A percentile compares a stretch with the other conserved stretches of the same genome.
phyloP scores from a whole-genome alignment of 2,888 invertebrate species.

The Drosophila yooni region DNA sequence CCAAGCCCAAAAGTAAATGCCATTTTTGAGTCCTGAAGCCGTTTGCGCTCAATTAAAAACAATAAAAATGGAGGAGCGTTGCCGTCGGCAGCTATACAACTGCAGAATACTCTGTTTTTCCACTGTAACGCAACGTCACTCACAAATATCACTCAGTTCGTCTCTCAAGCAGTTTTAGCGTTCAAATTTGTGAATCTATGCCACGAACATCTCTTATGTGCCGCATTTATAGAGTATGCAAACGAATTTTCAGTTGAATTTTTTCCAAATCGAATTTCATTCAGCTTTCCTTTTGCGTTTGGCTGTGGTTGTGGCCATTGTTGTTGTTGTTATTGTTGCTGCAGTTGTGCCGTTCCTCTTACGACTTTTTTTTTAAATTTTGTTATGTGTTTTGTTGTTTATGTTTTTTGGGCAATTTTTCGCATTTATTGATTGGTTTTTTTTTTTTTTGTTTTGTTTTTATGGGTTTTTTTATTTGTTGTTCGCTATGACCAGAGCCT shows the following conservation, averaged over 20 bases:
- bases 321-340: conserved; percentile 18
- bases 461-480: conserved; percentile 9
- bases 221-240: neutral
- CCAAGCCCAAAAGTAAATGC: conserved; percentile 27
- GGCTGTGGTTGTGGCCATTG: conserved; percentile 18
- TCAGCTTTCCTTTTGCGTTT: conserved; percentile 32
- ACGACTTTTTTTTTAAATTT: conserved; percentile 54
- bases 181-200: neutral
- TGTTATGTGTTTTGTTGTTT: conserved; percentile 42
- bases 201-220: neutral
- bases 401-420: conserved; percentile 49
- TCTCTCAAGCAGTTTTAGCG: neutral
- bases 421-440: conserved; percentile 70
- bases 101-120: neutral
- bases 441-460: conserved; percentile 27
- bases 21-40: conserved; percentile 3
- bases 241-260: neutral
- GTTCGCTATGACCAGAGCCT: conserved; percentile 15
- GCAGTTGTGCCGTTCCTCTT: conserved; percentile 28
- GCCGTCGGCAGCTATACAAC: neutral
- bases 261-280: conserved; percentile 26
- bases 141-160: neutral
- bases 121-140: neutral
- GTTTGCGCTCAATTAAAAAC: conserved; percentile 45
- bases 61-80: conserved; percentile 8